phyloP scores from a whole-genome alignment of 2,797 vertebrate genomes.

The Argentina silus region DNA sequence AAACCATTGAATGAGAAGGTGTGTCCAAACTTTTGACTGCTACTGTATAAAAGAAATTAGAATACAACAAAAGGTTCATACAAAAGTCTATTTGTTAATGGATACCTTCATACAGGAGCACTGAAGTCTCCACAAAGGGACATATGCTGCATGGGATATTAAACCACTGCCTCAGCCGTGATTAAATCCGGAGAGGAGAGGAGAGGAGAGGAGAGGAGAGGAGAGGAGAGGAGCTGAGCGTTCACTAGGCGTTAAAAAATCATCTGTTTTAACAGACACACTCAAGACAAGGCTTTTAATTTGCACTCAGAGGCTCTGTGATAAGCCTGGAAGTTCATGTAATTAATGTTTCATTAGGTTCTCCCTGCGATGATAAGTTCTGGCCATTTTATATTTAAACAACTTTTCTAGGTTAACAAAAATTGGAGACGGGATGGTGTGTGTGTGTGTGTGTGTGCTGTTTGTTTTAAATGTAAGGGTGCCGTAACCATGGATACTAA shows the following conservation, averaged over 20 bases:
- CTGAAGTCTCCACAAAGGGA: conserved; percentile 10
- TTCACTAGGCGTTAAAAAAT: conserved; percentile 37
- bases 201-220: too few relatives aligned
- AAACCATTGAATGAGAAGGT: too few relatives aligned
- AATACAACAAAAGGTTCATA: too few relatives aligned
- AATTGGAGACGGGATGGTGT: conserved; percentile 30
- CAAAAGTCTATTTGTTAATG: too few relatives aligned
- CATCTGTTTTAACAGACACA: conserved; percentile 37
- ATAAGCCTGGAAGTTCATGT: conserved; percentile 39
- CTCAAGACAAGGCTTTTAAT: conserved; percentile 58
- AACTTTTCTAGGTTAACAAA: conserved; percentile 49
- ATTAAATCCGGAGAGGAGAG: conserved; percentile 45
- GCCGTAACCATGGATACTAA: conserved; percentile 34
- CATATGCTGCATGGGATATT: conserved; percentile 14
- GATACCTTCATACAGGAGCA: neutral
- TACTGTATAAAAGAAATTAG: too few relatives aligned
- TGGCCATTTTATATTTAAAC: conserved; percentile 54
- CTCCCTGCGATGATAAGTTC: conserved; percentile 43
- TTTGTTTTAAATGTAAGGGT: conserved; percentile 14
- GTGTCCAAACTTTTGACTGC: too few relatives aligned
- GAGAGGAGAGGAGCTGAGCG: conserved; percentile 36
- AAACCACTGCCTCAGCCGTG: conserved; percentile 29
- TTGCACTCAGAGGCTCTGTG: conserved; percentile 35
- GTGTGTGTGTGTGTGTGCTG: neutral
- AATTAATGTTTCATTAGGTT: conserved; percentile 49